Percentiles rank a stretch among this genome's conserved stretches.
phyloP scores from a whole-genome alignment of 23 tunicate species.

The Ascidia mentula region DNA sequence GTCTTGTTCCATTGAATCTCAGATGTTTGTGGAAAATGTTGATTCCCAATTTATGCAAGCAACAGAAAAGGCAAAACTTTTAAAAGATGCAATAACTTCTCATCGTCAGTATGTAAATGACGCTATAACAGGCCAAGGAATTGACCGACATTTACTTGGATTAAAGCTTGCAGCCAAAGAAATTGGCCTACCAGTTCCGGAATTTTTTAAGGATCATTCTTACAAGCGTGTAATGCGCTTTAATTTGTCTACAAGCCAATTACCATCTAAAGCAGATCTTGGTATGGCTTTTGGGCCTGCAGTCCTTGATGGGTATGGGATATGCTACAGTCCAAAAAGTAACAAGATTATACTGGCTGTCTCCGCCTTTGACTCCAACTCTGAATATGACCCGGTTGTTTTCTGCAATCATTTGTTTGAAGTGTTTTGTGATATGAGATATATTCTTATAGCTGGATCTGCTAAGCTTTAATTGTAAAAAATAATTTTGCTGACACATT shows the following conservation, averaged over 20 bases:
- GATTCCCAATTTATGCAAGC: not conserved
- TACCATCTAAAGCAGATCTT: conserved; percentile 74
- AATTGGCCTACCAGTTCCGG: conserved; percentile 49
- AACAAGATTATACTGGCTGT: conserved; percentile 59
- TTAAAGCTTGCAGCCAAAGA: conserved; percentile 51
- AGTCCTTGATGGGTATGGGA: conserved; percentile 70
- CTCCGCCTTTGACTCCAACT: conserved; percentile 31
- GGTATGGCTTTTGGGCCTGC: conserved; percentile 94
- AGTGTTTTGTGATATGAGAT: conserved; percentile 54
- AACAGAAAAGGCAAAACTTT: conserved; percentile 25
- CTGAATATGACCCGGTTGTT: conserved; percentile 45
- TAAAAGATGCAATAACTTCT: conserved; percentile 48
- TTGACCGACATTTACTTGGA: conserved; percentile 87
- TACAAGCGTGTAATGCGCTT: conserved; percentile 74
- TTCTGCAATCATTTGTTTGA: conserved; percentile 32
- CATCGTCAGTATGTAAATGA: conserved; percentile 53
- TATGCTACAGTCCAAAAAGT: conserved; percentile 82
- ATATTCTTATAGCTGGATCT: conserved; percentile 23
- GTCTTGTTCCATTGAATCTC: conserved; percentile 61
- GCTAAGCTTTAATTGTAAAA: conserved; percentile 25
- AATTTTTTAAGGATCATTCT: conserved; percentile 54
- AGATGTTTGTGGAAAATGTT: conserved; percentile 48
- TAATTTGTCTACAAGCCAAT: conserved; percentile 89
- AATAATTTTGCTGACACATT: too few species aligned
- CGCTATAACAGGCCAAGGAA: conserved; percentile 75